Conservation (phyloP, 2,888 invertebrate species). For the Sinohyriopsis cumingii region DNA sequence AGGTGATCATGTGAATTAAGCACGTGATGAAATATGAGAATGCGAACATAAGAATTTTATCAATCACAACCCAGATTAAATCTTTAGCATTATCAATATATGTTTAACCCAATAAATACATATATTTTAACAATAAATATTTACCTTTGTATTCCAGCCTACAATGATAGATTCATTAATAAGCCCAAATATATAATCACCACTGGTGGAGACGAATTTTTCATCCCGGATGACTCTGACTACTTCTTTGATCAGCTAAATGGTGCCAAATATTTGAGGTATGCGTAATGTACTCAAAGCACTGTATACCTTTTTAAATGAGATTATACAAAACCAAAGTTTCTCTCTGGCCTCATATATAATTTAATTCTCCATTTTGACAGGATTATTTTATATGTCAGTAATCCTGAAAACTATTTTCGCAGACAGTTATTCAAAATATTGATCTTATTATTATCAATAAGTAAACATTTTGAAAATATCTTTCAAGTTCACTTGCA, state of each 20-base stretch:
- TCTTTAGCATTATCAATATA: too few species aligned
- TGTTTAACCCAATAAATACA: too few species aligned
- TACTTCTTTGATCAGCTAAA: conserved; percentile 45
- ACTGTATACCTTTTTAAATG: too few species aligned
- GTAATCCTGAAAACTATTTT: background rate
- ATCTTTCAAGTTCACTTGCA: too few species aligned
- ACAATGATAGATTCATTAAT: conserved; percentile 52
- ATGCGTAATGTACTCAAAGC: background rate
- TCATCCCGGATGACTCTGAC: conserved; percentile 51
- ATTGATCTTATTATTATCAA: too few species aligned
- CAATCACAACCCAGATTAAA: too few species aligned
- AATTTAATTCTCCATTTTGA: background rate
- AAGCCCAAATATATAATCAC: conserved; percentile 46
- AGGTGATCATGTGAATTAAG: too few species aligned
- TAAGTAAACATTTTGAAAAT: too few species aligned
- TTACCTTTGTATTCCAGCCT: conserved; percentile 41
- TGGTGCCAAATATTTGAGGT: conserved; percentile 44
- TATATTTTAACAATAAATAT: background rate
- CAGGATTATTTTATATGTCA: background rate
- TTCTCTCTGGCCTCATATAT: background rate
- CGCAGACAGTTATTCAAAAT: background rate
- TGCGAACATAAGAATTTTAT: too few species aligned
- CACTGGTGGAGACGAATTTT: conserved; percentile 56
- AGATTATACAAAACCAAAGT: conserved; percentile 35
- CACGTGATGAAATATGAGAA: too few species aligned